A percentile compares a stretch with the other conserved stretches of the same genome.
Evolutionary conservation across 30 jellyfish, hydroid and myxozoan genomes (phyloP).

Genomic region (Aurelia aurita complex sp. Pacific): DNA sequence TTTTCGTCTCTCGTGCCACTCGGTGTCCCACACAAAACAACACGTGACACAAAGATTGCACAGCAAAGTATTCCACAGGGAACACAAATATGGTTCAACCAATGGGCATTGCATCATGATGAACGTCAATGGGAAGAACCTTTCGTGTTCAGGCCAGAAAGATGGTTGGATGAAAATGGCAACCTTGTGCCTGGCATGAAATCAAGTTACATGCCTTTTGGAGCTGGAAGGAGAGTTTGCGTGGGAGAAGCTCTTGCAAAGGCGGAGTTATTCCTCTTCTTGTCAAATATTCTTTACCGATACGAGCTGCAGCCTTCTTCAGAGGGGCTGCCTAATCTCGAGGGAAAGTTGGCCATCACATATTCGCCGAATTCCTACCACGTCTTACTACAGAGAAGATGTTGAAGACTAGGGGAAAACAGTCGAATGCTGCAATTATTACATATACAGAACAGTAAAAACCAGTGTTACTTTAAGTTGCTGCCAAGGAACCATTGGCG

Average conservation of each 20-base stretch:
- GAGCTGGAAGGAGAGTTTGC: conserved; percentile 96
- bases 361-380: conserved; percentile 53
- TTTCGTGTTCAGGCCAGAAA: conserved; percentile 66
- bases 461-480: no score
- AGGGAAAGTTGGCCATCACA: conserved; percentile 60
- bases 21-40: conserved; percentile 82
- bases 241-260: conserved; percentile 89
- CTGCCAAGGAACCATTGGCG: no score
- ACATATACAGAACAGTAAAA: no score
- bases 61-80: conserved; percentile 66
- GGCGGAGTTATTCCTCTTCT: conserved; percentile 62
- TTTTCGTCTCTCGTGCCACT: conserved; percentile 76
- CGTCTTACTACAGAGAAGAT: conserved; percentile 12
- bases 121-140: conserved; percentile 85
- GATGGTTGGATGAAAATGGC: conserved; percentile 85
- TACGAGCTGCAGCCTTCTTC: conserved; percentile 42
- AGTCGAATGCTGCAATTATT: no score
- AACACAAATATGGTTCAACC: conserved; percentile 63
- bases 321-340: conserved; percentile 56
- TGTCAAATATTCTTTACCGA: conserved; percentile 50
- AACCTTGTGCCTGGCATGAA: conserved; percentile 41
- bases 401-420: neutral
- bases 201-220: conserved; percentile 76
- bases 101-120: conserved; percentile 79
- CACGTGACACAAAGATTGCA: conserved; percentile 24